These are phyloP conservation scores for Carassius auratus DNA, from an alignment of 2,113 vertebrate species.

Conservation along the genomic window DNA sequence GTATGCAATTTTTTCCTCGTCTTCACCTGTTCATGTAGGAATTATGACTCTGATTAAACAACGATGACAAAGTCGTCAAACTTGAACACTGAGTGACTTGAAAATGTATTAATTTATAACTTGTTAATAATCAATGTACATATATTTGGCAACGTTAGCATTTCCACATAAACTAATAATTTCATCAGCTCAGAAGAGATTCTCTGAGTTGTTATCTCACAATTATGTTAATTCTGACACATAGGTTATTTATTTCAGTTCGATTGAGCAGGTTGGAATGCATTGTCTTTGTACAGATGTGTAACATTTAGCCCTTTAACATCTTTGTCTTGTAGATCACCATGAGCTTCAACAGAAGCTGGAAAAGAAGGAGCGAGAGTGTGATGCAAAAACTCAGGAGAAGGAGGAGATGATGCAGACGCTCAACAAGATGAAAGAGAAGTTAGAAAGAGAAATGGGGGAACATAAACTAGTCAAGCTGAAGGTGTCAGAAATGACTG, in stretches of 20 bases:
- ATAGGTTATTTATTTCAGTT: neutral
- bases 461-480: conserved; percentile 96
- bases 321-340: conserved; percentile 80
- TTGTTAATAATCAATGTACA: neutral
- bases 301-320: neutral
- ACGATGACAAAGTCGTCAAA: neutral
- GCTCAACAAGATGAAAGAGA: conserved; percentile 99
- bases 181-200: neutral
- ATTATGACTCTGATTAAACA: neutral
- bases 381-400: conserved; percentile 96
- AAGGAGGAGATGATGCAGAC: conserved; percentile 99
- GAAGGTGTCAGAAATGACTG: conserved; percentile 87
- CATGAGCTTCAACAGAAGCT: conserved; percentile 93
- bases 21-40: neutral
- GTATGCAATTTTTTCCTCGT: too few species aligned
- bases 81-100: too few species aligned
- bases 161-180: neutral
- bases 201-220: neutral
- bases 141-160: neutral
- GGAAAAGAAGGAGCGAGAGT: conserved; percentile 97
- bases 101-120: too few species aligned
- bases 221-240: neutral
- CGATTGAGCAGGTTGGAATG: neutral
- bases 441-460: conserved; percentile 90
- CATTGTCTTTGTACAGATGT: neutral